phyloP scores from a whole-genome alignment of 1,140 invertebrate species.

The Papilio helenus region DNA sequence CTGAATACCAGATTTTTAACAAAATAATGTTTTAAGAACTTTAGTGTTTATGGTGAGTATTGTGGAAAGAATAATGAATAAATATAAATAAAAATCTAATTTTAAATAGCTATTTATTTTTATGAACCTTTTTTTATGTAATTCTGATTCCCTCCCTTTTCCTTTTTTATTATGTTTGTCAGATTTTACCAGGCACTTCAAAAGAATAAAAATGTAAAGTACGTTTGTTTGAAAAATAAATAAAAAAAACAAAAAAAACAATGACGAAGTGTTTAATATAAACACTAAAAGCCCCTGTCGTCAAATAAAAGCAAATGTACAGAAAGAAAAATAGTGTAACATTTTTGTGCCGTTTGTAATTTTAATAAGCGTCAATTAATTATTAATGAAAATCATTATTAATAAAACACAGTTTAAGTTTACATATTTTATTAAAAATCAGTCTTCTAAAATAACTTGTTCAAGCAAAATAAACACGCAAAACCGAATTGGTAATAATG shows the following conservation, averaged over 20 bases:
- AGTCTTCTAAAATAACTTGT: slow-evolving; percentile 23
- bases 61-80: slow-evolving; percentile 27
- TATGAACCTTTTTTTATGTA: not conserved
- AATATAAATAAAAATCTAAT: slow-evolving; percentile 35
- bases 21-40: slow-evolving; percentile 4
- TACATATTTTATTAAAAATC: slow-evolving; percentile 23
- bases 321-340: not conserved
- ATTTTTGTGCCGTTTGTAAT: not conserved
- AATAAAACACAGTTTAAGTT: not conserved
- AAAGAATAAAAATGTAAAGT: not conserved
- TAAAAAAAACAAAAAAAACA: too few relatives aligned
- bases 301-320: not conserved
- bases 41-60: slow-evolving; percentile 24
- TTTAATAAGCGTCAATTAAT: too few relatives aligned
- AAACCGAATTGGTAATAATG: not conserved
- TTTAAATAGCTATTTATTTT: not conserved
- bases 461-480: not conserved
- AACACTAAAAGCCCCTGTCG: not conserved
- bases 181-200: not conserved
- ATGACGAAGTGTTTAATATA: too few relatives aligned
- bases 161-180: not conserved
- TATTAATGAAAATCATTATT: too few relatives aligned
- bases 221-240: not conserved
- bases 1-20: slow-evolving; percentile 21
- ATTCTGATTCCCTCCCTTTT: not conserved